A percentile compares a stretch with the other conserved stretches of the same genome.
Conservation (phyloP, 2,113 vertebrate genomes). For the Rhinolophus sinicus region DNA sequence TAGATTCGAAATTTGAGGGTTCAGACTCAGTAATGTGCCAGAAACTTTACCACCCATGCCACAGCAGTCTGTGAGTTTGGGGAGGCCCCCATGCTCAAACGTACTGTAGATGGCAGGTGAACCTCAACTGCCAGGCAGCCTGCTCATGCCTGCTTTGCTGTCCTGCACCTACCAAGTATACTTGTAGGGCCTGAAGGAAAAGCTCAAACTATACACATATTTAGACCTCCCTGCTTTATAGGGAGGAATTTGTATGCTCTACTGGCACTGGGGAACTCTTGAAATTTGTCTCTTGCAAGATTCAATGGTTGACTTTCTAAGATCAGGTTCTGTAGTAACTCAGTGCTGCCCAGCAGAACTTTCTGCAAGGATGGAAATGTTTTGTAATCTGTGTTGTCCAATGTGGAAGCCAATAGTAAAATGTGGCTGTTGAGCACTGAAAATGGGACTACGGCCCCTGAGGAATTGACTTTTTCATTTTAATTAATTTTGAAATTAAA, state of each 20-base stretch:
- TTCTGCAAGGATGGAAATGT: background rate
- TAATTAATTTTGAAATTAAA: conserved; percentile 13
- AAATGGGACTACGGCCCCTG: too few relatives aligned
- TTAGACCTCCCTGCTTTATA: background rate
- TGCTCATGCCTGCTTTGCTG: background rate
- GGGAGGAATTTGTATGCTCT: background rate
- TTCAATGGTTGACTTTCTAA: background rate
- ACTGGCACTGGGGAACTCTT: background rate
- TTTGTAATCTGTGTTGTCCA: background rate
- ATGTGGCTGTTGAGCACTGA: background rate
- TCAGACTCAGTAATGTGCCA: background rate
- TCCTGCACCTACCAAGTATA: background rate
- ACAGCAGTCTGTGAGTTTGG: background rate
- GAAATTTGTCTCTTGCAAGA: background rate
- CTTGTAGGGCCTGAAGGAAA: background rate
- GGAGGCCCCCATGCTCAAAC: background rate
- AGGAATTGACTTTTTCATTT: background rate
- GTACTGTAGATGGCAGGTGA: background rate
- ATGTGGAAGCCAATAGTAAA: background rate
- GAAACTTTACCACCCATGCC: background rate
- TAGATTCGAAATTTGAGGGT: background rate
- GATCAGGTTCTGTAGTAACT: background rate
- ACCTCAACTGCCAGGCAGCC: background rate
- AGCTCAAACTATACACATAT: background rate
- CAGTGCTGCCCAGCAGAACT: background rate